Evolutionary conservation across 2,797 vertebrate genomes (phyloP), one percentile per base, ranked within the genome.

Genomic region (Lepidocolaptes lacrymiger): DNA sequence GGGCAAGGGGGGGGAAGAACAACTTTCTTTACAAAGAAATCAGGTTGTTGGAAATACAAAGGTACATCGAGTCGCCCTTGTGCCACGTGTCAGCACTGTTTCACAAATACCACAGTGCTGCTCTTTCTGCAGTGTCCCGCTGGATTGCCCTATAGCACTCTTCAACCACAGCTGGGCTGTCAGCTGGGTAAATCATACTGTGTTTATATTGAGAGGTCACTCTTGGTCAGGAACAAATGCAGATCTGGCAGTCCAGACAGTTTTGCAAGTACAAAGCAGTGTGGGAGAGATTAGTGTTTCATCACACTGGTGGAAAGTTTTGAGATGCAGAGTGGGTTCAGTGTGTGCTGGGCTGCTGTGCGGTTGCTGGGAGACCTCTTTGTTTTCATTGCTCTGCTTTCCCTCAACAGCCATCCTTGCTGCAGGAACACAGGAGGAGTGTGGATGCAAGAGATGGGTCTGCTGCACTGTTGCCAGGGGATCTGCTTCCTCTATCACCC

Each of bases 341-440:
- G 30, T 23, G 48, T 3, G 6, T 2, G 2, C 6, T 5, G 36
- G 58, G 41, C 68, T 74, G 44, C 19, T 0, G 41, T 41, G 19
- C 1, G 0, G 43, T 39, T 6, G 1, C 49, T 80, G 74, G 51
- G 51, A 76, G 19, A 58, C 32, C 43, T 1, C 3, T 49, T 49
- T 73, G 44, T 72, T 87, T 89, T 54, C 34, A 10, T 49, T 58
- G 61, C 71, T 83, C 46, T 77, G 48, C 71, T 74, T 73, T 79
- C 15, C 28, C n/a, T 78, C 0, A 0, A 41, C 64, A 74, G 27
- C 68, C 2, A 0, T 28, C 34, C 54, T 36, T 0, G 0, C 46
- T 67, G 43, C 3, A 4, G 69, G 46, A 56, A 3, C 1, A 12
- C 22, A 49, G 89, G 44, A 76, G 34, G 69, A 72, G 54, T 8